These are phyloP conservation scores for Lerema accius DNA, from an alignment of 1,140 invertebrate genomes.

Conservation along the genomic window DNA sequence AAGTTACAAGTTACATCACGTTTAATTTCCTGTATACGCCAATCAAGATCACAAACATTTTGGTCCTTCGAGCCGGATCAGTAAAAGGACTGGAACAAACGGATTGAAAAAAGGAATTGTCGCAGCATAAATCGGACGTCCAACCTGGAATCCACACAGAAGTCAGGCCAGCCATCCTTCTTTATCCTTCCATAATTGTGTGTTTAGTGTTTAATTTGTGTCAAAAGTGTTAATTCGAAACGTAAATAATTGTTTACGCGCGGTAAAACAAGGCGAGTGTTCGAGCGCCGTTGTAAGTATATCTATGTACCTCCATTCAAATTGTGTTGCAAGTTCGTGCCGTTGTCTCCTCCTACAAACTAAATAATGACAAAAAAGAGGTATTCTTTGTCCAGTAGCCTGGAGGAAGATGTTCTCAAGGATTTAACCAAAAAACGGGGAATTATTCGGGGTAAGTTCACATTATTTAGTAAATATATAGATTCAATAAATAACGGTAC, in stretches of 20 bases:
- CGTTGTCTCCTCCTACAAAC: not conserved
- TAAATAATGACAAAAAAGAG: conserved; percentile 19
- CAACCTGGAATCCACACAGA: not conserved
- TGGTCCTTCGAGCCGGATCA: no score
- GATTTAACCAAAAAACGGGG: conserved; percentile 27
- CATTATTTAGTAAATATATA: conserved; percentile 26
- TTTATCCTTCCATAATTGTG: not conserved
- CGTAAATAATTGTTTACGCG: not conserved
- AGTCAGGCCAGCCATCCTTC: not conserved
- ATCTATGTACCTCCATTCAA: not conserved
- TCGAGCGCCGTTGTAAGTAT: not conserved
- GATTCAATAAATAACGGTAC: conserved; percentile 16
- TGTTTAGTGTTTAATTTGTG: not conserved
- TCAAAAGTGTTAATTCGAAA: not conserved
- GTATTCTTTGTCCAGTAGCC: not conserved
- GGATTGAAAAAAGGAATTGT: not conserved
- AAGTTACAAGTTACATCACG: no score
- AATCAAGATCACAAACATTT: no score
- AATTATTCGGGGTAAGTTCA: conserved; percentile 28
- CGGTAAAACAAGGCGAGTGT: no score
- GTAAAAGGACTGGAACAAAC: no score
- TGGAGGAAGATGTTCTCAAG: conserved; percentile 14
- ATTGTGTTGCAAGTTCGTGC: not conserved
- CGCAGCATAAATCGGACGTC: no score
- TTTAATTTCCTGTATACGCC: no score